Conservation (phyloP, 2,113 vertebrate genomes). For the Poicephalus meyeri region DNA sequence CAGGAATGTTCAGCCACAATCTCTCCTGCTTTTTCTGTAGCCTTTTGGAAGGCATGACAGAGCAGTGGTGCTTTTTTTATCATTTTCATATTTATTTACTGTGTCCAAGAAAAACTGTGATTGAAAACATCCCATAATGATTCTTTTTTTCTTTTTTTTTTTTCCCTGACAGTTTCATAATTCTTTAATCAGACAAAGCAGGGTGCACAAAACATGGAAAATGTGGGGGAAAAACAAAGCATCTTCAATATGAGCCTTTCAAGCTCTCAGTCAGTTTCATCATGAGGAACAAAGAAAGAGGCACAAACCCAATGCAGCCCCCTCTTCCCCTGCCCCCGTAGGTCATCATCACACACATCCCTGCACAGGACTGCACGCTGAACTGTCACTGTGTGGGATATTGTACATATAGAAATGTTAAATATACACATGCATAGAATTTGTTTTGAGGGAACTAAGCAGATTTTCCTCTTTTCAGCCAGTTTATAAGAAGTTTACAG, state of each 20-base stretch:
- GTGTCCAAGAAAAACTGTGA: not conserved
- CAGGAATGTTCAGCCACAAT: not conserved
- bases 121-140: not conserved
- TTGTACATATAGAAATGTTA: not conserved
- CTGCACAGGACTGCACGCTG: not conserved
- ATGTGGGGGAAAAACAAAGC: not conserved
- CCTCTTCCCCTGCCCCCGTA: not conserved
- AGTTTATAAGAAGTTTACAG: constrained; percentile 78
- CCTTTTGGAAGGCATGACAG: not conserved
- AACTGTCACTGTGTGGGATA: rapidly evolving
- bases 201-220: not conserved
- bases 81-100: not conserved
- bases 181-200: not conserved
- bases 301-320: not conserved
- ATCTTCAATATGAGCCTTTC: not conserved
- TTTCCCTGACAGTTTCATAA: not conserved
- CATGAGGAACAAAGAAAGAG: not conserved
- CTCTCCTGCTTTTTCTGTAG: not conserved
- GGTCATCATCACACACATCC: not conserved
- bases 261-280: not conserved
- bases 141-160: not conserved
- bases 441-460: not conserved
- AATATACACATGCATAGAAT: not conserved
- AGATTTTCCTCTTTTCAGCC: constrained; percentile 63
- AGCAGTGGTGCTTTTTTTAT: not conserved